Evolutionary conservation across 2,888 invertebrate genomes (phyloP).

Genomic region (Callinectes sapidus): DNA sequence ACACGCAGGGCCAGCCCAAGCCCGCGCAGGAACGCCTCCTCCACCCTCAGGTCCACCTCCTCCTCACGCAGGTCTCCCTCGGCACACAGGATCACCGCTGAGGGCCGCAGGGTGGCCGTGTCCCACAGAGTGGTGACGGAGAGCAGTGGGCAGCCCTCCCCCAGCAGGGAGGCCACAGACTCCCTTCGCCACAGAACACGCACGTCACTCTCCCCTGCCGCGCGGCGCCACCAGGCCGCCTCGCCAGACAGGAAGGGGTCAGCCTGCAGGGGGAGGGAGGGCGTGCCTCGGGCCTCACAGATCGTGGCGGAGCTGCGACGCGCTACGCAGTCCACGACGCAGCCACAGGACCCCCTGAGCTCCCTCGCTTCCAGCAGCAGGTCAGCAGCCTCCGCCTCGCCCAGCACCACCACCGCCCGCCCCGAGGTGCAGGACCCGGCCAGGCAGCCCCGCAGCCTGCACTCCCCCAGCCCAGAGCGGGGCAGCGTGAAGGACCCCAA

Average conservation of each 20-base stretch:
- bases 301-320: background rate
- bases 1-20: slow-evolving; percentile 2
- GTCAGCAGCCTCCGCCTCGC: background rate
- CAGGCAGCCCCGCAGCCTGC: background rate
- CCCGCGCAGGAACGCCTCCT: background rate
- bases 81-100: background rate
- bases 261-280: background rate
- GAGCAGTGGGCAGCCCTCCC: slow-evolving; percentile 36
- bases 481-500: slow-evolving; percentile 60
- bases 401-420: background rate
- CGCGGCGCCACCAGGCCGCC: background rate
- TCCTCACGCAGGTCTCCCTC: slow-evolving; percentile 34
- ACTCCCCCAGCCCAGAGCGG: slow-evolving; percentile 6
- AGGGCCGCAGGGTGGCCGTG: background rate
- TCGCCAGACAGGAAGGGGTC: background rate
- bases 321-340: background rate
- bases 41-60: background rate
- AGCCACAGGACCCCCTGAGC: background rate
- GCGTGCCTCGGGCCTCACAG: background rate
- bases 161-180: background rate
- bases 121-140: slow-evolving; percentile 39
- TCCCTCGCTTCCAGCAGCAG: background rate
- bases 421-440: slow-evolving; percentile 13
- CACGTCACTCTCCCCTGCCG: background rate
- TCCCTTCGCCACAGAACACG: background rate